A percentile compares a stretch with the other conserved stretches of the same genome.
Conservation (phyloP, 2,797 vertebrate genomes). For the Poecilia gillii region DNA sequence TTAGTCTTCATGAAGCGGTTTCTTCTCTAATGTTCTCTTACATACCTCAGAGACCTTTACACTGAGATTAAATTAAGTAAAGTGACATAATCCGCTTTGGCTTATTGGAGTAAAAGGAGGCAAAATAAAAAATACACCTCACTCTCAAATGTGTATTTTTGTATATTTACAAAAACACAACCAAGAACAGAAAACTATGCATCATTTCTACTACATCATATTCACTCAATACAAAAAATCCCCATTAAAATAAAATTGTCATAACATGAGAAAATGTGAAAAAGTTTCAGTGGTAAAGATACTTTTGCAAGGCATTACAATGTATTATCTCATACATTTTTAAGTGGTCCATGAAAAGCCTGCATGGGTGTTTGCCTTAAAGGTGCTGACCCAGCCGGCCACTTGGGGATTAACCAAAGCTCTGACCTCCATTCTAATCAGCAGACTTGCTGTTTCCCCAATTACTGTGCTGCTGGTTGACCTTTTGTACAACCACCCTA, state of each 20-base stretch:
- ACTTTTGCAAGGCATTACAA: neutral
- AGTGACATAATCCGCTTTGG: too few species aligned
- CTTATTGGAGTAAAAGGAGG: neutral
- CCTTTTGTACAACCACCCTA: slow-evolving; percentile 54
- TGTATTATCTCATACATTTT: slow-evolving; percentile 24
- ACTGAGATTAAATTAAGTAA: neutral
- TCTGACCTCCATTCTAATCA: slow-evolving; percentile 70
- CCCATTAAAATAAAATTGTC: too few species aligned
- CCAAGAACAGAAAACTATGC: neutral
- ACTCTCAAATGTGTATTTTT: neutral
- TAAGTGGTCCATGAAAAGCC: slow-evolving; percentile 25
- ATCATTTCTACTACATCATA: neutral
- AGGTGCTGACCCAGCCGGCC: slow-evolving; percentile 32
- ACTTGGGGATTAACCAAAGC: slow-evolving; percentile 53
- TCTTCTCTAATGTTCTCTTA: neutral
- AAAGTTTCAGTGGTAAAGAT: neutral
- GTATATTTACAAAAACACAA: neutral
- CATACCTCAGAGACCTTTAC: neutral
- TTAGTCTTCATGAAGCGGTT: neutral
- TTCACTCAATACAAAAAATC: neutral
- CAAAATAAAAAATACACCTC: neutral
- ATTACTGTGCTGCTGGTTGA: slow-evolving; percentile 41
- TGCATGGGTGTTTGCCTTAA: slow-evolving; percentile 40
- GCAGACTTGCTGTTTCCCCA: slow-evolving; percentile 36
- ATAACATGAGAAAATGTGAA: neutral